Evolutionary conservation across 23 tunicate species (phyloP).

Genomic region (Ciona savignyi): DNA sequence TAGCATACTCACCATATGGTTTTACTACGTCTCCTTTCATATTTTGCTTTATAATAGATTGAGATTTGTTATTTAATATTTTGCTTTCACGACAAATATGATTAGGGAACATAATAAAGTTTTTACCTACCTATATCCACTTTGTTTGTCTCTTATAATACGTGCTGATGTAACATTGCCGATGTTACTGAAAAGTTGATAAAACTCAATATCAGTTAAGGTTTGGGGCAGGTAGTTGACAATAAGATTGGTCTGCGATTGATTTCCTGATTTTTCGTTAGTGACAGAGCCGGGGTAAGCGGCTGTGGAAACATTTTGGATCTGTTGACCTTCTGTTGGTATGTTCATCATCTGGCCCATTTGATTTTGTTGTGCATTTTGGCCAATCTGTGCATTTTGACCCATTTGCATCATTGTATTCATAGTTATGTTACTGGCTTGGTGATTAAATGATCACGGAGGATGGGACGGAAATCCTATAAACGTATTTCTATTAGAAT

Average conservation of each 20-base stretch:
- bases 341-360: neutral
- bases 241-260: slow-evolving; percentile 46
- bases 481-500: no score
- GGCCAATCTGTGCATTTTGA: neutral
- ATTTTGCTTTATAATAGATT: no score
- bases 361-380: neutral
- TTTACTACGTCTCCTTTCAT: no score
- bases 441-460: no score
- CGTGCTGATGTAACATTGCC: slow-evolving; percentile 72
- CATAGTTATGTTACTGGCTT: neutral
- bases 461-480: no score
- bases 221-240: slow-evolving; percentile 90
- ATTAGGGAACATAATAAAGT: neutral
- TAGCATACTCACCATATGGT: no score
- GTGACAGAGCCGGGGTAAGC: neutral
- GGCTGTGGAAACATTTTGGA: neutral
- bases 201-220: slow-evolving; percentile 72
- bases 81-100: no score
- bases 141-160: slow-evolving; percentile 65
- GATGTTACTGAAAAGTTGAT: slow-evolving; percentile 41
- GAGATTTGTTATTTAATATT: no score
- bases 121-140: slow-evolving; percentile 63
- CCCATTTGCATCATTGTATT: neutral
- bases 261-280: neutral
- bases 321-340: neutral